Conservation (phyloP, 2,797 vertebrate species). For the Scarus forsteni region DNA sequence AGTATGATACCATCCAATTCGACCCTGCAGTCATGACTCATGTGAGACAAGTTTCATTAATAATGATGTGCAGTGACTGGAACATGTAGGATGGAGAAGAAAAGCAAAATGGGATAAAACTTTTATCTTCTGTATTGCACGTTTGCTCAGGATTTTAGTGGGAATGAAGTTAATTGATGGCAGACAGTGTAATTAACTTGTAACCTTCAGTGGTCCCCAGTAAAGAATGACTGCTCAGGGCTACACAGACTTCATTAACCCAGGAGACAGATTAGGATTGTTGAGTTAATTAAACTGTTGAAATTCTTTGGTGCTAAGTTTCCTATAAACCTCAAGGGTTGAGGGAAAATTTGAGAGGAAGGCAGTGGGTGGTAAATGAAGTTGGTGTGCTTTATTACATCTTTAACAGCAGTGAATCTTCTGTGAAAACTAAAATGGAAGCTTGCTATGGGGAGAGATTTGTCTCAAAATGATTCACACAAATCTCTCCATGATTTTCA, state of each 20-base stretch:
- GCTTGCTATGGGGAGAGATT: no score
- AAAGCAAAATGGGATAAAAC: conserved; percentile 24
- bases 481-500: no score
- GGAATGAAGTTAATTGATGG: conserved; percentile 31
- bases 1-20: neutral
- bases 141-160: conserved; percentile 5
- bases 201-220: conserved; percentile 54
- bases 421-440: neutral
- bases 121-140: conserved; percentile 44
- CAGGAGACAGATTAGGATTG: conserved; percentile 59
- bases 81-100: conserved; percentile 18
- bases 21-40: conserved; percentile 14
- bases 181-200: conserved; percentile 69
- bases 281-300: conserved; percentile 75
- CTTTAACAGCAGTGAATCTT: neutral
- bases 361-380: conserved; percentile 23
- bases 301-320: conserved; percentile 32
- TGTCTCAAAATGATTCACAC: no score
- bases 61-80: conserved; percentile 43
- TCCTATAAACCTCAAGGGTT: conserved; percentile 36
- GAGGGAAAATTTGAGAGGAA: conserved; percentile 1
- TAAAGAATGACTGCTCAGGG: conserved; percentile 39
- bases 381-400: neutral
- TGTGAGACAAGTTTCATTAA: conserved; percentile 35
- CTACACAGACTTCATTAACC: conserved; percentile 63